Percentiles rank a stretch among this genome's conserved stretches.
Evolutionary conservation across 1,140 invertebrate genomes (phyloP).

Genomic region (Latrodectus geometricus): DNA sequence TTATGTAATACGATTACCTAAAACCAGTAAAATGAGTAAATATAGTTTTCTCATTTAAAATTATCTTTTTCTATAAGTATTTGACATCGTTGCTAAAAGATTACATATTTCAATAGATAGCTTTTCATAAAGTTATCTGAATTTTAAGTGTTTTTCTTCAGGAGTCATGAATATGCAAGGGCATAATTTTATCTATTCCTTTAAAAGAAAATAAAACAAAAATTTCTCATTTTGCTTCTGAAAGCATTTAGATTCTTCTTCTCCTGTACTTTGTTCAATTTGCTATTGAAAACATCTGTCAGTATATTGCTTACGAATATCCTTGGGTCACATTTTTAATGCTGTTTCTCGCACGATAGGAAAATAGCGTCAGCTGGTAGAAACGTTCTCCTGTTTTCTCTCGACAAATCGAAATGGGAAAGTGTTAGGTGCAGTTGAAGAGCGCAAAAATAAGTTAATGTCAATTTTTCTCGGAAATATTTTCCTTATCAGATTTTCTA

Average conservation of each 20-base stretch:
- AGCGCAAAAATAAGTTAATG: too few relatives aligned
- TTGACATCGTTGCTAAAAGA: not conserved
- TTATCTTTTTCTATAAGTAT: not conserved
- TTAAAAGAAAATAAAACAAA: not conserved
- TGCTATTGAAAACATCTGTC: conserved; percentile 59
- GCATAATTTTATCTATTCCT: not conserved
- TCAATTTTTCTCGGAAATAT: too few relatives aligned
- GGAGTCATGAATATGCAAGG: not conserved
- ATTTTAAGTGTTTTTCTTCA: not conserved
- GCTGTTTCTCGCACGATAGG: conserved; percentile 47
- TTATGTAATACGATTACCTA: too few relatives aligned
- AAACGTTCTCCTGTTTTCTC: conserved; percentile 35
- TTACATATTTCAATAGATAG: not conserved
- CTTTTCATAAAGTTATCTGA: too few relatives aligned
- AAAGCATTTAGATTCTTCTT: not conserved
- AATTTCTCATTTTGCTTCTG: not conserved
- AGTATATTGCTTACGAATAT: conserved; percentile 47
- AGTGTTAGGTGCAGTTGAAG: not conserved
- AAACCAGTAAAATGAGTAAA: too few relatives aligned
- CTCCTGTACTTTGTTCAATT: conserved; percentile 43
- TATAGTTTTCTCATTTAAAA: too few relatives aligned
- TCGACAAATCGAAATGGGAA: conserved; percentile 36
- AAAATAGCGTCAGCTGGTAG: conserved; percentile 53
- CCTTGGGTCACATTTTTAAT: conserved; percentile 44
- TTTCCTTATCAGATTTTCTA: too few relatives aligned